Conservation (phyloP, 2,888 invertebrate genomes). For the Scelioninae gen. 2 region DNA sequence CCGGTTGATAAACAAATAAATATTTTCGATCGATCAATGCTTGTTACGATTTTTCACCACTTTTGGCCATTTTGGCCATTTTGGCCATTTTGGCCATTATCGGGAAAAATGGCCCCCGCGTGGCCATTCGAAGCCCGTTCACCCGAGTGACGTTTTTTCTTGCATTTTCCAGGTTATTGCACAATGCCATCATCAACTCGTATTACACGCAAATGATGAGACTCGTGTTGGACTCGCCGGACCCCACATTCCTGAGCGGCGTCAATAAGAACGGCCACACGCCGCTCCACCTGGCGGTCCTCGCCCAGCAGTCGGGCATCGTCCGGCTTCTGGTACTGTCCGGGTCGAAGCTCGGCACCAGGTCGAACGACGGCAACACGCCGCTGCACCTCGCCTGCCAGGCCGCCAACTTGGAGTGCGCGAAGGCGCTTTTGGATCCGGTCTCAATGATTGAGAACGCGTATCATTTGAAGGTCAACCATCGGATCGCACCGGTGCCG, state of each 20-base stretch:
- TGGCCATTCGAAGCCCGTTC: too few species aligned
- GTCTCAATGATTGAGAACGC: slow-evolving; percentile 76
- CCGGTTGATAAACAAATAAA: too few species aligned
- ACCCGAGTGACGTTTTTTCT: too few species aligned
- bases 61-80: too few species aligned
- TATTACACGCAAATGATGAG: slow-evolving; percentile 84
- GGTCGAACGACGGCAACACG: slow-evolving; percentile 89
- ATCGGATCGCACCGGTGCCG: slow-evolving; percentile 74
- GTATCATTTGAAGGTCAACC: slow-evolving; percentile 52
- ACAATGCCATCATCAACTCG: slow-evolving; percentile 88
- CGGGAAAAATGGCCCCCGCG: not conserved
- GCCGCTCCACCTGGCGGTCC: slow-evolving; percentile 90
- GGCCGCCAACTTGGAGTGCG: slow-evolving; percentile 82
- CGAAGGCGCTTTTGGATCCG: slow-evolving; percentile 84
- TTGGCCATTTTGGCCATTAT: not conserved
- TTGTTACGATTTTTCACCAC: too few species aligned
- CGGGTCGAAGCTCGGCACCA: slow-evolving; percentile 80
- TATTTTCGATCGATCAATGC: too few species aligned
- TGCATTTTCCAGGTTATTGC: slow-evolving; percentile 82
- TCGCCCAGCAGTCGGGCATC: slow-evolving; percentile 85
- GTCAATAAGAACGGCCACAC: slow-evolving; percentile 88
- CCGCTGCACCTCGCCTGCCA: slow-evolving; percentile 90
- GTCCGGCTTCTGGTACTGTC: slow-evolving; percentile 87
- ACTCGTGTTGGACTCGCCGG: slow-evolving; percentile 86
- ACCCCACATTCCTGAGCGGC: slow-evolving; percentile 85